phyloP scores from a whole-genome alignment of 1,140 invertebrate genomes.

The Drosophila insularis region DNA sequence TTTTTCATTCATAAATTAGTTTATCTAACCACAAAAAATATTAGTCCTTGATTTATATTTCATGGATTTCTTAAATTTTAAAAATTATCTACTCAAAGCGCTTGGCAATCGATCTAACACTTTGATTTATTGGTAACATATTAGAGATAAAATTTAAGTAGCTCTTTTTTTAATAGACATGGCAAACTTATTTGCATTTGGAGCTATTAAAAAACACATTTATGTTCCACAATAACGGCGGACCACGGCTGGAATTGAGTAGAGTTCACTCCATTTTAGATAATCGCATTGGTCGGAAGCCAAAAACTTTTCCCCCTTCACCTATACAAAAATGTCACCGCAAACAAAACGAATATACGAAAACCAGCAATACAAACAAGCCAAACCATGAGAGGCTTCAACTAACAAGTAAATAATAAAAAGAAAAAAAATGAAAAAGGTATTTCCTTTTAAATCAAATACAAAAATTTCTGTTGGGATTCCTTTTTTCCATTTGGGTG shows the following conservation, averaged over 20 bases:
- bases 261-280: constrained; percentile 66
- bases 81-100: too few relatives aligned
- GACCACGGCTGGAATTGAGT: constrained; percentile 45
- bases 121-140: too few relatives aligned
- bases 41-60: too few relatives aligned
- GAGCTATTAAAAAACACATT: constrained; percentile 72
- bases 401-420: constrained; percentile 12
- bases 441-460: constrained; percentile 77
- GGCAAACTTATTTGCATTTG: neutral
- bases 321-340: constrained; percentile 69
- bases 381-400: constrained; percentile 36
- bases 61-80: too few relatives aligned
- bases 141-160: too few relatives aligned
- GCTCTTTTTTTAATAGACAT: too few relatives aligned
- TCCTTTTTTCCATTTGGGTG: constrained; percentile 29
- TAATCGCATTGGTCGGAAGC: constrained; percentile 74
- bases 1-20: too few relatives aligned
- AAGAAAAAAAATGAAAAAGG: constrained; percentile 43
- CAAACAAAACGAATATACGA: constrained; percentile 45
- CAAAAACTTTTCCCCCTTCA: constrained; percentile 60
- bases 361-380: constrained; percentile 45
- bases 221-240: constrained; percentile 32
- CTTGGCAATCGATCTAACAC: too few relatives aligned
- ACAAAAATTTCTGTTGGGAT: constrained; percentile 58
- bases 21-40: too few relatives aligned